phyloP scores from a whole-genome alignment of 1,140 invertebrate genomes.

The Drosophila elegans region DNA sequence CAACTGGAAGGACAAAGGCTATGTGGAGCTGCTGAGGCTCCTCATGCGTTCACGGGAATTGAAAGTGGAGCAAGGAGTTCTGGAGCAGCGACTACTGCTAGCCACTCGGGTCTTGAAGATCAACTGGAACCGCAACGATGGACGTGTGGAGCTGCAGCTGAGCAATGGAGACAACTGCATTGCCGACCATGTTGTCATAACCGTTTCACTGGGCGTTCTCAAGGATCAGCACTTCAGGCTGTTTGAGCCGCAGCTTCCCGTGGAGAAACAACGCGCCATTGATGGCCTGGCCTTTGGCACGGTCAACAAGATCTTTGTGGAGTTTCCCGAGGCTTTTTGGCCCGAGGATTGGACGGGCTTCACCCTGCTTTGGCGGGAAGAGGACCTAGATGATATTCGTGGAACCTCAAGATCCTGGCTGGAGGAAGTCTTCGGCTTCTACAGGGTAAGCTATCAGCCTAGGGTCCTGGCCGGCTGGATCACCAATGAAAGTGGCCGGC shows the following conservation, averaged over 20 bases:
- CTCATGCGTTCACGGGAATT: constrained; percentile 86
- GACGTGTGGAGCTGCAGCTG: constrained; percentile 85
- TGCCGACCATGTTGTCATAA: constrained; percentile 89
- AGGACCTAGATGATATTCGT: constrained; percentile 86
- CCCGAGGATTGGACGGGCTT: constrained; percentile 85
- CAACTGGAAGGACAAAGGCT: constrained; percentile 88
- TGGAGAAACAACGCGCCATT: constrained; percentile 87
- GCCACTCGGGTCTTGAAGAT: constrained; percentile 86
- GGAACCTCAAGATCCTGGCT: constrained; percentile 87
- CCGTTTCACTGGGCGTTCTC: constrained; percentile 89
- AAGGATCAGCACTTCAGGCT: constrained; percentile 87
- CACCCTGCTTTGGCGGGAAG: constrained; percentile 86
- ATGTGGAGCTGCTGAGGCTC: constrained; percentile 87
- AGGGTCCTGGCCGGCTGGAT: constrained; percentile 89
- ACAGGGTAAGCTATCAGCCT: constrained; percentile 88
- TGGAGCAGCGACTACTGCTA: constrained; percentile 84
- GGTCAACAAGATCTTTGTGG: constrained; percentile 92
- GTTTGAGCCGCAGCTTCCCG: constrained; percentile 88
- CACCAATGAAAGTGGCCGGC: constrained; percentile 86
- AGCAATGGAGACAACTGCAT: constrained; percentile 87
- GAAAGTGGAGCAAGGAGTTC: constrained; percentile 63
- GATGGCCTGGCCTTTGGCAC: constrained; percentile 89
- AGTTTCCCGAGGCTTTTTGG: constrained; percentile 90
- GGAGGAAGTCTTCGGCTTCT: constrained; percentile 88
- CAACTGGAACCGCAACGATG: constrained; percentile 84